Evolutionary conservation across 1,140 invertebrate species (phyloP).

Genomic region (Pomacea maculata): DNA sequence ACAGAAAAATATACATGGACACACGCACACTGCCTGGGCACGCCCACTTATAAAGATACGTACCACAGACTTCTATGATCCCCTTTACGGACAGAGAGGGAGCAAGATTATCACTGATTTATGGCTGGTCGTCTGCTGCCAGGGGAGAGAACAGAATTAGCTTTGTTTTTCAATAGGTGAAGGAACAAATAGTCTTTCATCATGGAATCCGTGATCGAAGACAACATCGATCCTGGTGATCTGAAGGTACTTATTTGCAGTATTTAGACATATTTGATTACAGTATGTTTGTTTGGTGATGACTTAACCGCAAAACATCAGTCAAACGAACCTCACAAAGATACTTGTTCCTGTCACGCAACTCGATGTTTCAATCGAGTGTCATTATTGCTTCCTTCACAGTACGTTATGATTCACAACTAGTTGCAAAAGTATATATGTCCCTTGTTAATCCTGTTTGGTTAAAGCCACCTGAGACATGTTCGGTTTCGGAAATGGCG

Average conservation of each 20-base stretch:
- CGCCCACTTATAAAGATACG: too few relatives aligned
- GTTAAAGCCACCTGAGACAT: neutral
- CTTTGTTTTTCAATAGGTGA: neutral
- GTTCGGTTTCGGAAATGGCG: neutral
- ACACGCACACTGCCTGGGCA: too few relatives aligned
- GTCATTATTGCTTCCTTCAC: neutral
- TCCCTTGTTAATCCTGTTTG: neutral
- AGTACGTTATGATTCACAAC: neutral
- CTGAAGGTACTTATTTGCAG: slow-evolving; percentile 22
- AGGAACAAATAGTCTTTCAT: neutral
- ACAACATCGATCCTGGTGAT: slow-evolving; percentile 26
- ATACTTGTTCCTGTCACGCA: neutral
- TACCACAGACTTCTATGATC: too few relatives aligned
- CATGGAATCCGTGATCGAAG: slow-evolving; percentile 28
- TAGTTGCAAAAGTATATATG: neutral
- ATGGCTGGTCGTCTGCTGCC: too few relatives aligned
- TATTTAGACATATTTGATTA: neutral
- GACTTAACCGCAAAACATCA: neutral
- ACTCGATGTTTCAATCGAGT: neutral
- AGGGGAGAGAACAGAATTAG: too few relatives aligned
- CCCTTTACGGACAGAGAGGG: too few relatives aligned
- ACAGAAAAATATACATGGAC: too few relatives aligned
- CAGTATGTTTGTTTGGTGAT: neutral
- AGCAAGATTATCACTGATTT: too few relatives aligned
- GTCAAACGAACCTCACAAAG: neutral